Percentiles rank a stretch among this genome's conserved stretches.
These are phyloP conservation scores for Abscondita cerata DNA, from an alignment of 2,888 invertebrate species.

Conservation along the genomic window DNA sequence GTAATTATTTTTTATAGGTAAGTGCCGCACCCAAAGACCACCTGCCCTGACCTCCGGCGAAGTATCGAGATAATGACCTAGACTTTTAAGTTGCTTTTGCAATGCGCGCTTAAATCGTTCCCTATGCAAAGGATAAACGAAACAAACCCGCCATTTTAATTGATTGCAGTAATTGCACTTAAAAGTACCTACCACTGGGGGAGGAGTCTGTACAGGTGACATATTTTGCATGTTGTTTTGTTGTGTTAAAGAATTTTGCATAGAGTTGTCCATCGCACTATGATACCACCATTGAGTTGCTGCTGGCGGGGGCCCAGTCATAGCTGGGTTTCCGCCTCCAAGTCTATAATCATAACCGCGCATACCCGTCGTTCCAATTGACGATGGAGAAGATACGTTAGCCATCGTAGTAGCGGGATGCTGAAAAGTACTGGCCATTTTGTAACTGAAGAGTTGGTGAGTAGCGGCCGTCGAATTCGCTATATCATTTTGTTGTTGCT, in stretches of 20 bases:
- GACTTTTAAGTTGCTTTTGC: conserved; percentile 11
- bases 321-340: conserved; percentile 60
- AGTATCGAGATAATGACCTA: conserved; percentile 51
- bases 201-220: conserved; percentile 57
- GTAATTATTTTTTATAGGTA: conserved; percentile 37
- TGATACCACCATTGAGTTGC: conserved; percentile 81
- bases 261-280: conserved; percentile 65
- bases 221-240: conserved; percentile 50
- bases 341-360: conserved; percentile 77
- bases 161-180: conserved; percentile 10
- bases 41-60: conserved; percentile 54
- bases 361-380: conserved; percentile 62
- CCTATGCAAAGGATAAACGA: background rate
- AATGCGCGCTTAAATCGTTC: background rate
- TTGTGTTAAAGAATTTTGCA: conserved; percentile 56
- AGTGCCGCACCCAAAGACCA: conserved; percentile 51
- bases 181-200: conserved; percentile 55
- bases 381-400: conserved; percentile 67
- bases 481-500: conserved; percentile 61
- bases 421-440: conserved; percentile 86
- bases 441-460: conserved; percentile 78
- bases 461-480: conserved; percentile 66
- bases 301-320: conserved; percentile 59
- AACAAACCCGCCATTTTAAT: conserved; percentile 26
- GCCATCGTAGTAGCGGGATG: conserved; percentile 72